phyloP scores from a whole-genome alignment of 2,113 vertebrate species.

The Theristicus caerulescens region DNA sequence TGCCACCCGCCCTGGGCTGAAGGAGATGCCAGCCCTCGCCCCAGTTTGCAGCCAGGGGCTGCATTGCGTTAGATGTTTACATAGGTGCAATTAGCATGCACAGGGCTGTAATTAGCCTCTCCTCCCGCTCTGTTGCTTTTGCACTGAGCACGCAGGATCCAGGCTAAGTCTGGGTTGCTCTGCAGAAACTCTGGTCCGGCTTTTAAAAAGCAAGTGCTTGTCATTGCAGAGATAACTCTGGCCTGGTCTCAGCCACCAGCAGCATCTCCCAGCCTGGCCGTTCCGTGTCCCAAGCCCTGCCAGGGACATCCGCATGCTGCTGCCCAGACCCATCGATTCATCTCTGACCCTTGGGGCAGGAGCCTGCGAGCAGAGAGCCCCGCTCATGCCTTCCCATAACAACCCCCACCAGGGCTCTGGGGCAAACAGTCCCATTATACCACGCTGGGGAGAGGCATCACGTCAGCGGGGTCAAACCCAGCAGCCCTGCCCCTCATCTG shows the following conservation, averaged over 20 bases:
- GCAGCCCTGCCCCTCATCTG: background rate
- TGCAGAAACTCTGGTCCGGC: background rate
- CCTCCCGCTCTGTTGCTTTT: background rate
- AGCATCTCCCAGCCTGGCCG: background rate
- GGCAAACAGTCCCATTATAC: background rate
- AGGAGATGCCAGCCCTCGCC: background rate
- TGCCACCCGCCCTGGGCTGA: background rate
- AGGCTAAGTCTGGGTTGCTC: background rate
- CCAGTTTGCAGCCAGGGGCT: slow-evolving; percentile 5
- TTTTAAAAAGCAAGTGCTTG: background rate
- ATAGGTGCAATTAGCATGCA: background rate
- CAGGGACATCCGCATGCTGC: background rate
- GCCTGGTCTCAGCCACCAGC: background rate
- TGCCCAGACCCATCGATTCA: accelerated
- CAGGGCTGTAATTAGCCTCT: slow-evolving; percentile 18
- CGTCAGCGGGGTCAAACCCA: background rate
- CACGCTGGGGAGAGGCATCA: background rate
- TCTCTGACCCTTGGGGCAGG: background rate
- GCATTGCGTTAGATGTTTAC: background rate
- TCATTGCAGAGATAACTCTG: background rate
- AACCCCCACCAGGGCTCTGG: background rate
- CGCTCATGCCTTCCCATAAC: accelerated
- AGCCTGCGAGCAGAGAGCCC: background rate
- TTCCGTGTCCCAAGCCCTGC: background rate
- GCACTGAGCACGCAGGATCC: background rate